A percentile compares a stretch with the other conserved stretches of the same genome.
Evolutionary conservation across 2,113 vertebrate species (phyloP).

Genomic region (Sylvia atricapilla): DNA sequence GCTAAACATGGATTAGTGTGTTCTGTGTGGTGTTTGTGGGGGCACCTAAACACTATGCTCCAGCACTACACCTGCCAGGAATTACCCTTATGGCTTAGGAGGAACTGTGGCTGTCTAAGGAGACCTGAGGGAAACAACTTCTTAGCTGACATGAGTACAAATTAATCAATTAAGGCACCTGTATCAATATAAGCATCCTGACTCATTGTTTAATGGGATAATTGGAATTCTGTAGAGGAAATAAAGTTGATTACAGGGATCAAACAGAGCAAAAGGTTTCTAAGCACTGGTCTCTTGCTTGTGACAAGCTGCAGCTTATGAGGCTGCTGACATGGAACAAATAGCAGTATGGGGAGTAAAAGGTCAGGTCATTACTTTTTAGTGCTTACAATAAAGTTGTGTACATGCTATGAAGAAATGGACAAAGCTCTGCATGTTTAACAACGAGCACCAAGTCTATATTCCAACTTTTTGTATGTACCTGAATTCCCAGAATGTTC

Average conservation of each 20-base stretch:
- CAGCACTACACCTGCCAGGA: neutral
- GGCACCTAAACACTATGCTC: neutral
- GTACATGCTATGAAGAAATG: neutral
- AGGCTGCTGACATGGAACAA: neutral
- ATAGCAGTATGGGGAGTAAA: neutral
- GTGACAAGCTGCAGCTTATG: neutral
- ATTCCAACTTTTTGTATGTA: neutral
- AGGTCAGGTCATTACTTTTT: neutral
- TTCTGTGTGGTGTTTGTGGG: neutral
- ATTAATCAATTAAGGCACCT: constrained; percentile 47
- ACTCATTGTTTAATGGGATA: constrained; percentile 53
- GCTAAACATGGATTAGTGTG: neutral
- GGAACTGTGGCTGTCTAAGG: neutral
- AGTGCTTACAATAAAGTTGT: neutral
- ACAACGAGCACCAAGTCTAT: neutral
- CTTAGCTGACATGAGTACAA: constrained; percentile 10
- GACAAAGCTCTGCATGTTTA: neutral
- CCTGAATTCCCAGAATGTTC: neutral
- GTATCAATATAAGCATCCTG: constrained; percentile 49
- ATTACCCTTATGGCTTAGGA: neutral
- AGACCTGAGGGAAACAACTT: constrained; percentile 5
- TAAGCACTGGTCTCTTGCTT: neutral
- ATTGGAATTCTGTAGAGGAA: constrained; percentile 49
- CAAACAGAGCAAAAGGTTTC: neutral
- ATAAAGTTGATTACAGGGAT: constrained; percentile 32